Base-by-base conservation (phyloP, 2,797 vertebrate species). In the Sparus aurata region DNA sequence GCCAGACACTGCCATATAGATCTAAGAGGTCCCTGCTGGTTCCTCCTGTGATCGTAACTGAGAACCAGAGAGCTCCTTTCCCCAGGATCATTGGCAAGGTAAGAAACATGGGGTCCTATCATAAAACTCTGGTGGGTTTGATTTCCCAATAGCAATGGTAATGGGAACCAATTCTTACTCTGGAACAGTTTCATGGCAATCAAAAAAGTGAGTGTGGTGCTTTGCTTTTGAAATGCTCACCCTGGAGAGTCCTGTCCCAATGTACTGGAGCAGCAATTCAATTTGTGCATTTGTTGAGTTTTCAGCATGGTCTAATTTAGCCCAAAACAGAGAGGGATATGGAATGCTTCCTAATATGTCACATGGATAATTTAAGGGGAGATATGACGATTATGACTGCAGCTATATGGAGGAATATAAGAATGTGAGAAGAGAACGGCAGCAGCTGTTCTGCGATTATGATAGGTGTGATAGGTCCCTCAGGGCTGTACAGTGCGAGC, bases 31-130 rank as follows among this genome's bases (percentile, higher is more conserved):
- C 97, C 77, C 96, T 99, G 83, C 93, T 99, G 91, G 94, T 97
- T 27, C 96, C 97, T 57, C 95, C 96, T 0, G 96, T 99, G 91
- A 92, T 95, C 72, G 95, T 99, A 73, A 96, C 97, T 9, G 98
- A 99, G 94, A 98, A 97, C 92, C 97, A 97, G 92, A 96, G 98
- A 86, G 93, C 95, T 23, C 97, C 97, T 0, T 99, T 99, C 69
- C 98, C 98, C 45, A 96, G 95, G 90, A 68, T 80, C 53, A 96
- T 98, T 50, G 98, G 98, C 94, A 97, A 85, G 97, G 98, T 99
- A 95, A 96, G 96, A 58, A 77, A 67, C 34, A 23, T 57, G 54
- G 0, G 0, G 4, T 58, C 18, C 16, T 9, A 0, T 75, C 54
- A 54, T 43, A 12, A 41, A 47, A 38, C n/a, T 55, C 59, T 65